Percentiles rank a stretch among this genome's conserved stretches.
phyloP scores from a whole-genome alignment of 2,888 invertebrate genomes.

The Incurvaria masculella region DNA sequence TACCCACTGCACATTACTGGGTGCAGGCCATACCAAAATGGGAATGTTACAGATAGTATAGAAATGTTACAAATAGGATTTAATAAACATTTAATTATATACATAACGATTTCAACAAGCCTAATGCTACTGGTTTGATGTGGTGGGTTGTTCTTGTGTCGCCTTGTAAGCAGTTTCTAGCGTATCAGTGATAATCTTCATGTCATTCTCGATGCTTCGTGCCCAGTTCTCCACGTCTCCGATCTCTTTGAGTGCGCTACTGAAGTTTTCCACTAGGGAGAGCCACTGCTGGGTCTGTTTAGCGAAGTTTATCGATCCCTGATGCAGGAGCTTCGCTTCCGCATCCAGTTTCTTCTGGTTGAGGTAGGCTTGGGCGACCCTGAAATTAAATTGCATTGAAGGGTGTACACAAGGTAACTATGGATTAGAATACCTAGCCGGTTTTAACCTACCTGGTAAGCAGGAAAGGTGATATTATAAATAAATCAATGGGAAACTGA shows the following conservation, averaged over 20 bases:
- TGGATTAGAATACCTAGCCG: not conserved
- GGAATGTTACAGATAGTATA: no score
- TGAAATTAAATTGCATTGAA: constrained; percentile 31
- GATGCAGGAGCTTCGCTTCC: constrained; percentile 94
- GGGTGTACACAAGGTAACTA: not conserved
- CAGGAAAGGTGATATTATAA: constrained; percentile 1
- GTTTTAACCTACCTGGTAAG: not conserved
- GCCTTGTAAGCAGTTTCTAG: constrained; percentile 92
- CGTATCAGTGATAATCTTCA: constrained; percentile 88
- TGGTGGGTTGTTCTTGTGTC: constrained; percentile 37
- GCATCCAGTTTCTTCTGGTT: constrained; percentile 97
- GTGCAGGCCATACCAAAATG: no score
- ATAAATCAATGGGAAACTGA: no score
- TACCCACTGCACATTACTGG: no score
- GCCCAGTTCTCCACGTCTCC: constrained; percentile 99
- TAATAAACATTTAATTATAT: no score
- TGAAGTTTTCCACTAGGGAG: constrained; percentile 84
- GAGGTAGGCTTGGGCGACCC: constrained; percentile 96
- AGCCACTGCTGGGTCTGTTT: constrained; percentile 98
- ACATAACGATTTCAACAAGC: no score
- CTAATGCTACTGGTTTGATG: not conserved
- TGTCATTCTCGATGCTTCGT: constrained; percentile 92
- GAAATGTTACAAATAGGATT: no score
- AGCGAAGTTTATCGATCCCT: constrained; percentile 90
- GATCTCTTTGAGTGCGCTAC: constrained; percentile 88